Conservation (phyloP, 2,113 vertebrate species). For the Cathartes aura region DNA sequence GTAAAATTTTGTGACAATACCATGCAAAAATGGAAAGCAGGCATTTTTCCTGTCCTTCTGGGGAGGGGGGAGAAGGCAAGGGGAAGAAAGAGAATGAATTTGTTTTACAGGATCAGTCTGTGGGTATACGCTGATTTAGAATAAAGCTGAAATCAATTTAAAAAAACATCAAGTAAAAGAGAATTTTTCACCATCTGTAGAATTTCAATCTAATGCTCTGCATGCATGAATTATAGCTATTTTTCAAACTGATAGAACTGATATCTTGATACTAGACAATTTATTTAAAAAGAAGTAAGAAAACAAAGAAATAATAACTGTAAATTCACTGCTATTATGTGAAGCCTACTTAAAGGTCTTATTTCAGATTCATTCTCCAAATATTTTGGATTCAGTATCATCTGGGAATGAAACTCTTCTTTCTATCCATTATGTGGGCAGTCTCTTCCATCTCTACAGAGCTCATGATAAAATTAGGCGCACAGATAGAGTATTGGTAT, state of each 20-base stretch:
- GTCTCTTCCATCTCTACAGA: not conserved
- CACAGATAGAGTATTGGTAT: not conserved
- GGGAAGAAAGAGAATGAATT: not conserved
- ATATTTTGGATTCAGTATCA: not conserved
- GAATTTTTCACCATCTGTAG: not conserved
- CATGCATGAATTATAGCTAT: not conserved
- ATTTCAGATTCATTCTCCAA: not conserved
- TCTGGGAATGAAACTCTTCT: not conserved
- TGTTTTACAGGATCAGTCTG: accelerated
- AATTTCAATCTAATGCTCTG: not conserved
- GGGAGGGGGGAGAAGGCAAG: accelerated
- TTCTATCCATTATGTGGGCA: not conserved
- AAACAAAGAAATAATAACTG: accelerated
- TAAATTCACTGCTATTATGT: not conserved
- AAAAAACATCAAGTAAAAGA: not conserved
- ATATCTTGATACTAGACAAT: not conserved
- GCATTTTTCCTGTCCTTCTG: not conserved
- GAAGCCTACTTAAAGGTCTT: not conserved
- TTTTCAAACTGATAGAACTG: not conserved
- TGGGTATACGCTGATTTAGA: not conserved
- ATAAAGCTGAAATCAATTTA: not conserved
- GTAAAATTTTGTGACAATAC: not conserved
- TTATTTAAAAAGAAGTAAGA: not conserved
- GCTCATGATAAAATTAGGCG: not conserved
- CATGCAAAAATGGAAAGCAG: not conserved